phyloP scores from a whole-genome alignment of 2,113 vertebrate genomes.

The Callipepla squamata region DNA sequence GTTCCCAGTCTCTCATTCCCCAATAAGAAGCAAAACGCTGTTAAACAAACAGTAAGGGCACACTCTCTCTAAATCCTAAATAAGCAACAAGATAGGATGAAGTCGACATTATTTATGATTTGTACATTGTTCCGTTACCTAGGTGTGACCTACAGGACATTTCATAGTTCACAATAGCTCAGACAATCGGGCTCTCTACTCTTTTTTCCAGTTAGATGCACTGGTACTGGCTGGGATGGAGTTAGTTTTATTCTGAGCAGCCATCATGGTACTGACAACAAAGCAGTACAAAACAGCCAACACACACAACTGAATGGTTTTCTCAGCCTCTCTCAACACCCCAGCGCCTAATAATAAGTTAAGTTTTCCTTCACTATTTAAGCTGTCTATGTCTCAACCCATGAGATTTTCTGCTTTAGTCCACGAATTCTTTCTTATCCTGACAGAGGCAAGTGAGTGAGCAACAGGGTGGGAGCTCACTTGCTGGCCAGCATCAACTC shows the following conservation, averaged over 20 bases:
- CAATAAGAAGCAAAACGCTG: not conserved
- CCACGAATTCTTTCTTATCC: not conserved
- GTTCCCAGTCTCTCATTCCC: not conserved
- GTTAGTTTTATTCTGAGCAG: not conserved
- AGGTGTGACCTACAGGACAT: not conserved
- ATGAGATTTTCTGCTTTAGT: not conserved
- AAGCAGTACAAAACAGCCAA: not conserved
- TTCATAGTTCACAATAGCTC: not conserved
- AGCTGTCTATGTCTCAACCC: not conserved
- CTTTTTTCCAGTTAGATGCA: not conserved
- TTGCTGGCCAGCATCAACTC: not conserved
- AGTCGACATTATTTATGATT: not conserved
- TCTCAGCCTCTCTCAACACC: not conserved
- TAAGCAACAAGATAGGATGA: not conserved
- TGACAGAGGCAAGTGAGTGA: fast-evolving
- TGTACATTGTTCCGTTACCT: not conserved
- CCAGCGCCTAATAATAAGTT: not conserved
- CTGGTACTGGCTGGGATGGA: not conserved
- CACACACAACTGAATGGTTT: not conserved
- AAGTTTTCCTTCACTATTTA: not conserved
- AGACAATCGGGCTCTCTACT: not conserved
- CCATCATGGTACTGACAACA: not conserved
- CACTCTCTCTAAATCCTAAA: not conserved
- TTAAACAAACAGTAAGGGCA: not conserved
- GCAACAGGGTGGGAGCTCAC: fast-evolving